Evolutionary conservation across 2,797 vertebrate genomes (phyloP), one percentile per base, ranked within the genome.

Genomic region (Chelon labrosus): DNA sequence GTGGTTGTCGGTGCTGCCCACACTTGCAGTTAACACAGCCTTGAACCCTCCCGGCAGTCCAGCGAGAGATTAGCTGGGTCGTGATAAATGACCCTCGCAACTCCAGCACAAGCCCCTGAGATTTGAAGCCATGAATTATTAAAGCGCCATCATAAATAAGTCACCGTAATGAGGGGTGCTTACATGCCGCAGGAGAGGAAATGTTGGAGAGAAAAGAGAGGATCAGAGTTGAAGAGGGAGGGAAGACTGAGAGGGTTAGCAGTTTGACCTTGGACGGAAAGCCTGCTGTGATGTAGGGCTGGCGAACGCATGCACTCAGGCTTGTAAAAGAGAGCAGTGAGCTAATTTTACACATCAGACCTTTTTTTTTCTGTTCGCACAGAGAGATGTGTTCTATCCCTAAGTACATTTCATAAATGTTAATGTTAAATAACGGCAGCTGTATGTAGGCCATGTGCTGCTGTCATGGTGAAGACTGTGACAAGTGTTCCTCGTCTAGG

Each of bases 141-240:
- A 78, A 90, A 82, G 57, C 70, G 0, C 8, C 77, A 4, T 88
- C 87, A 90, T 92, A 88, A 92, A 90, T 92, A 91, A 92, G 77
- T 87, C 85, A 73, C 42, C 57, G 60, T 89, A 88, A 91, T 85
- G 84, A 91, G 86, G 55, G 73, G 62, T 72, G 80, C 78, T 75
- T 77, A 80, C 74, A 57, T 3, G 51, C 80, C 75, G 82, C 65
- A 31, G 68, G 76, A 66, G 5, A 55, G 68, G 76, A 66, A 4
- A 55, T 16, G n/a, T 55, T 25, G 59, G 25, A 16, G n/a, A 35
- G 16, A 16, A 25, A 37, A 27, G 37, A 31, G 50, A 51, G 44
- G 54, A 61, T 37, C 8, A 8, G 56, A 60, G 70, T n/a, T 58
- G 51, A 66, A 66, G 59, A 73, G 63, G 69, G 56, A 46, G 49